Conservation (phyloP, 2,797 vertebrate species). For the Spondyliosoma cantharus region DNA sequence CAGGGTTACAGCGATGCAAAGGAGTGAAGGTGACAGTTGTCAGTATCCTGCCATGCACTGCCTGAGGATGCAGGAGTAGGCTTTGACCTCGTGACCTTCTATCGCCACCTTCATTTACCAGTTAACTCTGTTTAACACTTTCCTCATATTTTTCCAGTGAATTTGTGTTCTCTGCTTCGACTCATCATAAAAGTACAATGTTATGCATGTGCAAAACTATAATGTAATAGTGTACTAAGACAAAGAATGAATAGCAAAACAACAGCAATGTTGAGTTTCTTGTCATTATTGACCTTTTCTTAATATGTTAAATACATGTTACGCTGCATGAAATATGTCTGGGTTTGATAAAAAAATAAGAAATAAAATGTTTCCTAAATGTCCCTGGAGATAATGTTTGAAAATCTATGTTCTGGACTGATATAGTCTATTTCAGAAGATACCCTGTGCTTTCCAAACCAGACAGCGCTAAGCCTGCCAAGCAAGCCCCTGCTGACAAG, state of each 20-base stretch:
- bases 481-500: slow-evolving; percentile 64
- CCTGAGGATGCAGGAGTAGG: slow-evolving; percentile 21
- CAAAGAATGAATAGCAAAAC: slow-evolving; percentile 27
- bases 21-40: slow-evolving; percentile 82
- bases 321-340: background rate
- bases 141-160: background rate
- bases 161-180: background rate
- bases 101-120: background rate
- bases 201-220: slow-evolving; percentile 16
- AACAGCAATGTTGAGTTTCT: slow-evolving; percentile 5
- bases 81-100: background rate
- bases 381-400: slow-evolving; percentile 13
- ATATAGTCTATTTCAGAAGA: slow-evolving; percentile 47
- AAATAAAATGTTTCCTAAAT: background rate
- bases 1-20: slow-evolving; percentile 80
- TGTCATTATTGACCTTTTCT: background rate
- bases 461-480: slow-evolving; percentile 52
- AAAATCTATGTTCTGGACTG: slow-evolving; percentile 31
- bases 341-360: background rate
- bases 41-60: slow-evolving; percentile 80
- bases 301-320: background rate
- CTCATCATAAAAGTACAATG: background rate
- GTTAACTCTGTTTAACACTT: background rate
- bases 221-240: slow-evolving; percentile 9
- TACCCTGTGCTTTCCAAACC: slow-evolving; percentile 46